Percentiles rank a stretch among this genome's conserved stretches.
These are phyloP conservation scores for Archocentrus centrarchus DNA, from an alignment of 2,113 vertebrate genomes.

Conservation along the genomic window DNA sequence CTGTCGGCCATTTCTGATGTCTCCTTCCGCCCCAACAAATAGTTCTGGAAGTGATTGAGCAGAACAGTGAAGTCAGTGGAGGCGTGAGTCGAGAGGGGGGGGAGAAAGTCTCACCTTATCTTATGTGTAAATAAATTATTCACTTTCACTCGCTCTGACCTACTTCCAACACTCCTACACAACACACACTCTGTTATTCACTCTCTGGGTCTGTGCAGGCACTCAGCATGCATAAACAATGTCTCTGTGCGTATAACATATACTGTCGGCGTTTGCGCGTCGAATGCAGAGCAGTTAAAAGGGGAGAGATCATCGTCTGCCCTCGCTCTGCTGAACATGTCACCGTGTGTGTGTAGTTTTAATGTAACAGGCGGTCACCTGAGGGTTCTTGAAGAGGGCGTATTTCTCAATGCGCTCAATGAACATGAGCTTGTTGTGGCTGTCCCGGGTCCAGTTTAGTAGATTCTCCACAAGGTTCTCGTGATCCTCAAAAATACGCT, in stretches of 20 bases:
- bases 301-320: neutral
- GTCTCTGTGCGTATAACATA: slow-evolving; percentile 23
- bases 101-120: slow-evolving; percentile 42
- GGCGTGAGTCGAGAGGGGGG: neutral
- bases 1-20: slow-evolving; percentile 97
- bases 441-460: slow-evolving; percentile 98
- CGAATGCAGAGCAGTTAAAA: neutral
- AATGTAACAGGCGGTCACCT: slow-evolving; percentile 76
- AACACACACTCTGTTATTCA: slow-evolving; percentile 31
- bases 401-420: slow-evolving; percentile 98
- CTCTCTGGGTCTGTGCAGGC: slow-evolving; percentile 21
- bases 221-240: slow-evolving; percentile 54
- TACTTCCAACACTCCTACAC: slow-evolving; percentile 67
- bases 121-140: slow-evolving; percentile 73
- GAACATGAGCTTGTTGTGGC: slow-evolving; percentile 98
- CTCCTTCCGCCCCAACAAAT: slow-evolving; percentile 95
- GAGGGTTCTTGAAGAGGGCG: slow-evolving; percentile 97
- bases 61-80: neutral
- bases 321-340: neutral
- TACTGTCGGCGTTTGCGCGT: neutral
- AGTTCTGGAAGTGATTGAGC: slow-evolving; percentile 85
- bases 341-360: neutral
- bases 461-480: slow-evolving; percentile 99
- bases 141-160: slow-evolving; percentile 71
- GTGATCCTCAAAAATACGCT: slow-evolving; percentile 98